These are phyloP conservation scores for Latrodectus geometricus DNA, from an alignment of 1,140 invertebrate species.

Conservation along the genomic window DNA sequence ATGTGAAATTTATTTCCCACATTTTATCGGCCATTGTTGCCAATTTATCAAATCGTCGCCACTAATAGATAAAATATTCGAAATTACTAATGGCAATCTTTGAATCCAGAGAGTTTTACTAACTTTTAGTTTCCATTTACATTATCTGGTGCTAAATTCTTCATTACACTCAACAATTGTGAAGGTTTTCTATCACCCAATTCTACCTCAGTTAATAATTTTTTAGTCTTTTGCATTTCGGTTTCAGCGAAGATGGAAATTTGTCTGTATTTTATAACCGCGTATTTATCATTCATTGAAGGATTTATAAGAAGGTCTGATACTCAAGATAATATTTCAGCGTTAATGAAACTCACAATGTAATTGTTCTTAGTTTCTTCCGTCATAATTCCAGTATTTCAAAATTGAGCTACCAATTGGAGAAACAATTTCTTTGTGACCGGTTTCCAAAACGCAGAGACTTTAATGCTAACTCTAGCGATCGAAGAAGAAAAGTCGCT, in stretches of 20 bases:
- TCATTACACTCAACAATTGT: neutral
- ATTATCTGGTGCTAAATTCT: conserved; percentile 5
- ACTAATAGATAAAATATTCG: neutral
- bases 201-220: neutral
- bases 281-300: neutral
- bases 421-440: no score
- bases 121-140: no score
- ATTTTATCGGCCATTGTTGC: neutral
- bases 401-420: no score
- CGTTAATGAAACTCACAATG: neutral
- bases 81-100: neutral
- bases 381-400: no score
- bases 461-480: no score
- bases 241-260: neutral
- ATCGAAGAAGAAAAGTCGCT: no score
- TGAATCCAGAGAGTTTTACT: neutral
- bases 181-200: neutral
- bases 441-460: no score
- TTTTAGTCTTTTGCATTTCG: neutral
- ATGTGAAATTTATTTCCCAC: neutral
- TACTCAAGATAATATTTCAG: conserved; percentile 5
- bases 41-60: neutral
- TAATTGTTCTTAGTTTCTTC: no score
- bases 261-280: neutral
- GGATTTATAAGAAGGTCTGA: neutral